Evolutionary conservation across 2,888 invertebrate genomes (phyloP), one percentile per base, ranked within the genome.

Genomic region (Idaea aversata): DNA sequence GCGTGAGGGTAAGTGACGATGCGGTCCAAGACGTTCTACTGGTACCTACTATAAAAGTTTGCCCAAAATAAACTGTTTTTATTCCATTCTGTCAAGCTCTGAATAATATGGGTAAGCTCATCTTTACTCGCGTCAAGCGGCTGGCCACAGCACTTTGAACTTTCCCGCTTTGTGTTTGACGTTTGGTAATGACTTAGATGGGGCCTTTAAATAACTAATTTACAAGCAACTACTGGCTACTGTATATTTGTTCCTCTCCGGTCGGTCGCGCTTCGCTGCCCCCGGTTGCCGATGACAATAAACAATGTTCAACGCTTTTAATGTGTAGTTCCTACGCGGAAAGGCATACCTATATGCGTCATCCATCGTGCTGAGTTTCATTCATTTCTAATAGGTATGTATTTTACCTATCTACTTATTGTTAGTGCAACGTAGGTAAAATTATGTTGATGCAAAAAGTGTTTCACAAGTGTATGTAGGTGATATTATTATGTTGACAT

Each of bases 241-340:
- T 47, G 47, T 47, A 47, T 47, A 47, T 47, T 47, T 47, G 47
- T 47, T 47, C 47, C 47, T 47, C 47, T 47, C 47, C 47, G 47
- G 47, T 47, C 47, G 47, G 47, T 47, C 47, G 47, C 47, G 47
- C 47, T 47, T 47, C 47, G 47, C 47, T 47, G 47, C 47, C 47
- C 13, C 10, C 47, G 47, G 47, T 10, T 10, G 47, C 47, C 47
- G 47, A 10, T 47, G 13, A 47, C 47, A 47, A n/a, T n/a, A n/a
- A 47, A 47, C 47, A 47, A 47, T 47, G 47, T 47, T 47, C 47
- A 13, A 47, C 47, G 47, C 13, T 6, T 25, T 25, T 47, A 47
- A 47, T 47, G 47, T 47, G 47, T 47, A 47, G 47, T 47, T 47
- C 47, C 47, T 47, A 47, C 47, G 47, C 47, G 47, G 47, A 47